Percentiles rank a stretch among this genome's conserved stretches.
phyloP scores from a whole-genome alignment of 2,113 vertebrate species.

The Dasyornis broadbenti region DNA sequence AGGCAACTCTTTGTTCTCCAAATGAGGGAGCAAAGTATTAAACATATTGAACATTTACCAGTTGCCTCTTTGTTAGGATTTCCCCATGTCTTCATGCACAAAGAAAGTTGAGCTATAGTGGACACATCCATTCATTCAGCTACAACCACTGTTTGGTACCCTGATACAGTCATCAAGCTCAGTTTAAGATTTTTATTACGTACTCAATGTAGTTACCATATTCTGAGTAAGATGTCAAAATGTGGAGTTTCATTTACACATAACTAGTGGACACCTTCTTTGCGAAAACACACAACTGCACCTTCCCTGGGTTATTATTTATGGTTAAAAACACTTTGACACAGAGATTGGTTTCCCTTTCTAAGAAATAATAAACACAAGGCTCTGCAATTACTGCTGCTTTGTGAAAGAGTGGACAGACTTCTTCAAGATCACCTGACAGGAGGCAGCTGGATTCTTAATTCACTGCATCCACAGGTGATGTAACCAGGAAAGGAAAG shows the following conservation, averaged over 20 bases:
- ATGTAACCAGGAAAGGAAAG: neutral
- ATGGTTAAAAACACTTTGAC: neutral
- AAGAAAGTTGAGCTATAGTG: neutral
- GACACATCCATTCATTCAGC: neutral
- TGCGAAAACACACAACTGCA: neutral
- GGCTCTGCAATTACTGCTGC: neutral
- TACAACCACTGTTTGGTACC: neutral
- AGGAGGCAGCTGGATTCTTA: neutral
- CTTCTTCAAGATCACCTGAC: neutral
- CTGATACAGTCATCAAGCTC: neutral
- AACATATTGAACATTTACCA: constrained; percentile 26
- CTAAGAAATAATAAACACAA: neutral
- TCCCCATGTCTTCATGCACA: neutral
- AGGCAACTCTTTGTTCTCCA: constrained; percentile 36
- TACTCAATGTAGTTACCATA: neutral
- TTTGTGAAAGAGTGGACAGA: neutral
- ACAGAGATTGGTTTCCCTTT: neutral
- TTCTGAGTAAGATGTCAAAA: neutral
- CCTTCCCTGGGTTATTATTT: neutral
- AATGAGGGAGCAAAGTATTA: constrained; percentile 7
- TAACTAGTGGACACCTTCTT: neutral
- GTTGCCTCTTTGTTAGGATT: neutral
- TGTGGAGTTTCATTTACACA: neutral
- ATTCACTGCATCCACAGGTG: neutral
- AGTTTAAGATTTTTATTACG: neutral